These are phyloP conservation scores for Podarcis raffonei DNA, from an alignment of 2,113 vertebrate genomes.

Conservation along the genomic window DNA sequence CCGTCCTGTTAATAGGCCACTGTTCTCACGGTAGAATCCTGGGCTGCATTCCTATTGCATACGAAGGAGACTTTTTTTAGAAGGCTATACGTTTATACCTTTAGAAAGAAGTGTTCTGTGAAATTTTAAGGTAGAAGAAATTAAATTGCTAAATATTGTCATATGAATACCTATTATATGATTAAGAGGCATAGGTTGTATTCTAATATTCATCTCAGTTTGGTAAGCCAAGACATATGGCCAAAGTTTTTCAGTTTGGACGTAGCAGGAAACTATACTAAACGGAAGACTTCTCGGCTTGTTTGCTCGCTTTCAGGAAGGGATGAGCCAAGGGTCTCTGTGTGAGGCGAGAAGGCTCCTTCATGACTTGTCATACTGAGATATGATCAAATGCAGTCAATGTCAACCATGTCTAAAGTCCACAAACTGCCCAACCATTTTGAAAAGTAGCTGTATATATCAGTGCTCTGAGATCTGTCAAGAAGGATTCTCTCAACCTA, in stretches of 20 bases:
- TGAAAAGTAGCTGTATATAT: neutral
- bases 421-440: neutral
- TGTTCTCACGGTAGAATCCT: slow-evolving; percentile 85
- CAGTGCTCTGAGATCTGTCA: neutral
- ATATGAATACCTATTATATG: neutral
- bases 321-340: neutral
- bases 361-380: neutral
- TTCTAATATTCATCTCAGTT: neutral
- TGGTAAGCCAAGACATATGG: neutral
- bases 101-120: neutral
- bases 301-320: neutral
- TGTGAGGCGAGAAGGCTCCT: neutral
- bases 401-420: neutral
- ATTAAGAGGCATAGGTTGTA: neutral
- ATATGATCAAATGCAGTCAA: neutral
- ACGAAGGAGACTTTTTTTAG: neutral
- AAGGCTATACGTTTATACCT: neutral
- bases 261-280: neutral
- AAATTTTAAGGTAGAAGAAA: neutral
- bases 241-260: neutral
- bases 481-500: neutral
- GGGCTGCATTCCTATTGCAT: slow-evolving; percentile 80
- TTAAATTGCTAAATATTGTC: neutral
- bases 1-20: slow-evolving; percentile 69
- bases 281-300: neutral